Percentiles rank a stretch among this genome's conserved stretches.
These are phyloP conservation scores for Melanerpes formicivorus DNA, from an alignment of 2,113 vertebrate genomes.

Conservation along the genomic window DNA sequence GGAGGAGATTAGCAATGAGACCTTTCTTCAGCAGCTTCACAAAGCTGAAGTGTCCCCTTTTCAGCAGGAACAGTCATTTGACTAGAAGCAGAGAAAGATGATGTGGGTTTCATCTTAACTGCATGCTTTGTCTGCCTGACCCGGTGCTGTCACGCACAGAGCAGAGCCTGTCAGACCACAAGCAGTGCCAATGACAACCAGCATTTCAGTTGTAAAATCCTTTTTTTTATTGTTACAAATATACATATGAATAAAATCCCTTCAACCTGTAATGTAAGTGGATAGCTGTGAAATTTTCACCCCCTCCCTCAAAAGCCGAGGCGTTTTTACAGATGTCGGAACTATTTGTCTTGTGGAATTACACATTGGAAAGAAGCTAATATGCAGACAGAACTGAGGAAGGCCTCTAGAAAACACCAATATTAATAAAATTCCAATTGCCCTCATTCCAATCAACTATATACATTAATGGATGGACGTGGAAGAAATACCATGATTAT, in stretches of 20 bases:
- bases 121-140: background rate
- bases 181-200: background rate
- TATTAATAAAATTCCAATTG: slow-evolving; percentile 71
- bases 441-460: slow-evolving; percentile 72
- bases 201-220: slow-evolving; percentile 84
- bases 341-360: slow-evolving; percentile 67
- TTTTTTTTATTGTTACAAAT: slow-evolving; percentile 91
- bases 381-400: slow-evolving; percentile 75
- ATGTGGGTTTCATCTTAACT: background rate
- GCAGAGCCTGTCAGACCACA: background rate
- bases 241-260: slow-evolving; percentile 87
- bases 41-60: background rate
- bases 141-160: background rate
- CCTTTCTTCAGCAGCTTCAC: background rate
- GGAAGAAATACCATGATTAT: slow-evolving; percentile 50
- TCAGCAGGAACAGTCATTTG: background rate
- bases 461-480: slow-evolving; percentile 63
- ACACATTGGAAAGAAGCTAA: slow-evolving; percentile 76
- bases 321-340: slow-evolving; percentile 74
- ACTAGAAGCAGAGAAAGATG: background rate
- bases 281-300: slow-evolving; percentile 73
- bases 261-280: slow-evolving; percentile 77
- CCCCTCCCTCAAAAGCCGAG: slow-evolving; percentile 48
- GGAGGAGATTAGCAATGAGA: background rate
- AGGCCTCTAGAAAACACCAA: slow-evolving; percentile 72